These are phyloP conservation scores for Anoncus sp. DNA, from an alignment of 2,888 invertebrate species.

Conservation along the genomic window DNA sequence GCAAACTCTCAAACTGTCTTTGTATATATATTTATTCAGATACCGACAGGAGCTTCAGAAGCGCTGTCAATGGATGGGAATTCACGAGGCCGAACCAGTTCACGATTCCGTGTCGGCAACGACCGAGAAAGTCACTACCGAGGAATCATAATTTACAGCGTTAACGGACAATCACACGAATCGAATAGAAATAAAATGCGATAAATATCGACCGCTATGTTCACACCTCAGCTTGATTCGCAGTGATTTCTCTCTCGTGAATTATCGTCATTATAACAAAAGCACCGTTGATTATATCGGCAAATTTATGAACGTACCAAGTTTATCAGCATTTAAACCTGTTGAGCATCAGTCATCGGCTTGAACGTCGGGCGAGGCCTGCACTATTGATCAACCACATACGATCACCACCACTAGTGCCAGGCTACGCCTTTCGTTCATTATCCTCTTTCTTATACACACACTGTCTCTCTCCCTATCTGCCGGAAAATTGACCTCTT, in stretches of 20 bases:
- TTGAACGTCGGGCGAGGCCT: slow-evolving; percentile 22
- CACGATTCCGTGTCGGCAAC: slow-evolving; percentile 74
- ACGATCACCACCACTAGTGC: slow-evolving; percentile 53
- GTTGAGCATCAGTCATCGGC: slow-evolving; percentile 27
- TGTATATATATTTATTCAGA: slow-evolving; percentile 59
- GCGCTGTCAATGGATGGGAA: slow-evolving; percentile 89
- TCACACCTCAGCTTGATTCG: too few relatives aligned
- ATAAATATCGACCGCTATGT: too few relatives aligned
- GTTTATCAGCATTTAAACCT: slow-evolving; percentile 22
- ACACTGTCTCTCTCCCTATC: too few relatives aligned
- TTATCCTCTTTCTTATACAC: slow-evolving; percentile 1
- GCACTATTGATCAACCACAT: slow-evolving; percentile 44
- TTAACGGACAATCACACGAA: neutral
- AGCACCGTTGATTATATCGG: too few relatives aligned
- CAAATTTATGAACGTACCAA: slow-evolving; percentile 7
- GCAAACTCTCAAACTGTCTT: neutral
- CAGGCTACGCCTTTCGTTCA: slow-evolving; percentile 15
- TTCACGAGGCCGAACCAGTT: slow-evolving; percentile 81
- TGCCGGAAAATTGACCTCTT: neutral
- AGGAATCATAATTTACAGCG: slow-evolving; percentile 76
- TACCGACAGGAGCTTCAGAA: slow-evolving; percentile 91
- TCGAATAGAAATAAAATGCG: neutral
- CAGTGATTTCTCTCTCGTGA: neutral
- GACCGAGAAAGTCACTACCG: slow-evolving; percentile 78
- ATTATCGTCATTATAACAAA: slow-evolving; percentile 12